These are phyloP conservation scores for Telmatochromis sp. DNA, from an alignment of 2,113 vertebrate species.

Conservation along the genomic window DNA sequence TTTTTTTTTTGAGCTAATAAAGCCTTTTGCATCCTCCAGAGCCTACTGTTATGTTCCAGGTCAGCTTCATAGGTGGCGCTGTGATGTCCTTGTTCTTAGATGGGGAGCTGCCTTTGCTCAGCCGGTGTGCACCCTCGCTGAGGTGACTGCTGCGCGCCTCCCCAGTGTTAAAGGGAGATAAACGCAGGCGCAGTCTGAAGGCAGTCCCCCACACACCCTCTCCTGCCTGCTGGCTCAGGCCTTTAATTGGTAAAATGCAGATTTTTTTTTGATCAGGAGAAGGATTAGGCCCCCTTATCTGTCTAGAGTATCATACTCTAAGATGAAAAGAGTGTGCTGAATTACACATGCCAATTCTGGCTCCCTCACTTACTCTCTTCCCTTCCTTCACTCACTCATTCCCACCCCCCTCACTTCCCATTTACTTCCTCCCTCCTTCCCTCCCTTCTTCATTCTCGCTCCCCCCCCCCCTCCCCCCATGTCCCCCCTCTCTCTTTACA, in stretches of 20 bases:
- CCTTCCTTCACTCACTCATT: background rate
- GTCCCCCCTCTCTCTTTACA: constrained; percentile 56
- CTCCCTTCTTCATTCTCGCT: no score
- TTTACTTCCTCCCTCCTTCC: background rate
- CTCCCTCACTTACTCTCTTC: constrained; percentile 39
- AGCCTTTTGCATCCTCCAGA: background rate
- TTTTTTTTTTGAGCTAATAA: background rate
- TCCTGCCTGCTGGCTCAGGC: constrained; percentile 84
- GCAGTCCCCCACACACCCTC: constrained; percentile 69
- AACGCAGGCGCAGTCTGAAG: constrained; percentile 77
- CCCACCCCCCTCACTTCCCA: background rate
- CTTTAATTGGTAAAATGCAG: constrained; percentile 99
- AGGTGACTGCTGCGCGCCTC: constrained; percentile 70
- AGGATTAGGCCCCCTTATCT: constrained; percentile 96
- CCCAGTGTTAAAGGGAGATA: constrained; percentile 88
- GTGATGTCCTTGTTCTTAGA: constrained; percentile 63
- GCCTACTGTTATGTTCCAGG: background rate
- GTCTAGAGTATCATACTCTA: constrained; percentile 90
- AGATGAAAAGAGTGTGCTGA: constrained; percentile 96
- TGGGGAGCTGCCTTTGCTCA: constrained; percentile 24
- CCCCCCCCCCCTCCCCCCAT: accelerated
- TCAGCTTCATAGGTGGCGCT: constrained; percentile 41
- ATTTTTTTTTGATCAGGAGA: constrained; percentile 93
- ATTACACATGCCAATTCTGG: constrained; percentile 89
- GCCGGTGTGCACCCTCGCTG: background rate